Conservation (phyloP, 1,140 invertebrate genomes). For the Chrysopa pallens region DNA sequence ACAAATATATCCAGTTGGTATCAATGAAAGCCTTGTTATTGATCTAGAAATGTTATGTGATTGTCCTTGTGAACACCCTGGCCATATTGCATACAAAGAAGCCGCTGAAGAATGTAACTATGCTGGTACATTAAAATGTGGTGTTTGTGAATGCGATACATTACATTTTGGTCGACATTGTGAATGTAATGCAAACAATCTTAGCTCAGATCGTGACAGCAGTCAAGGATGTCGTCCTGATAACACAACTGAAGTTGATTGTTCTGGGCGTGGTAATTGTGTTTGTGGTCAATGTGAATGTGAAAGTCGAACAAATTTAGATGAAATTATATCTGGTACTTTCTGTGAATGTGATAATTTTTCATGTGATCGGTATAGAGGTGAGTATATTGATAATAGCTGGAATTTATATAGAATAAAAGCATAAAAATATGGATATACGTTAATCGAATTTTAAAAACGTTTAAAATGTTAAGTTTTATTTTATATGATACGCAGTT, state of each 20-base stretch:
- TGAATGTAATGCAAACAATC: slow-evolving; percentile 38
- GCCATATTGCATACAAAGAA: slow-evolving; percentile 19
- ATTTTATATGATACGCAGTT: too few species aligned
- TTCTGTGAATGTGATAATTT: slow-evolving; percentile 64
- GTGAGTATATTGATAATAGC: too few species aligned
- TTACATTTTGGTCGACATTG: slow-evolving; percentile 47
- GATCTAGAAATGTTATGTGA: slow-evolving; percentile 54
- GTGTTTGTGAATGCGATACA: slow-evolving; percentile 48
- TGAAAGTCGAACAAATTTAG: slow-evolving; percentile 23
- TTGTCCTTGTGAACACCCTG: slow-evolving; percentile 47
- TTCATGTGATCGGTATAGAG: slow-evolving; percentile 40
- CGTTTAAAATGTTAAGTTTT: too few species aligned
- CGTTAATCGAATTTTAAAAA: too few species aligned
- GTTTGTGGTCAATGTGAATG: slow-evolving; percentile 45
- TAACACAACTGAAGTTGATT: slow-evolving; percentile 42
- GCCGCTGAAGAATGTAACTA: slow-evolving; percentile 25
- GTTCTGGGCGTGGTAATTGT: slow-evolving; percentile 39
- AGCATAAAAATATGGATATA: too few species aligned
- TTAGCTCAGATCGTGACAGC: slow-evolving; percentile 24
- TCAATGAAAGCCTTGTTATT: slow-evolving; percentile 51
- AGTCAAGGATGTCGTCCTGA: slow-evolving; percentile 47
- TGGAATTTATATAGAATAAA: too few species aligned
- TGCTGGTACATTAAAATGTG: slow-evolving; percentile 42
- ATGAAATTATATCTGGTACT: slow-evolving; percentile 30
- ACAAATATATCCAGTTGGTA: slow-evolving; percentile 54